A percentile compares a stretch with the other conserved stretches of the same genome.
These are phyloP conservation scores for Chrysina gloriosa DNA, from an alignment of 2,888 invertebrate genomes.

Conservation along the genomic window DNA sequence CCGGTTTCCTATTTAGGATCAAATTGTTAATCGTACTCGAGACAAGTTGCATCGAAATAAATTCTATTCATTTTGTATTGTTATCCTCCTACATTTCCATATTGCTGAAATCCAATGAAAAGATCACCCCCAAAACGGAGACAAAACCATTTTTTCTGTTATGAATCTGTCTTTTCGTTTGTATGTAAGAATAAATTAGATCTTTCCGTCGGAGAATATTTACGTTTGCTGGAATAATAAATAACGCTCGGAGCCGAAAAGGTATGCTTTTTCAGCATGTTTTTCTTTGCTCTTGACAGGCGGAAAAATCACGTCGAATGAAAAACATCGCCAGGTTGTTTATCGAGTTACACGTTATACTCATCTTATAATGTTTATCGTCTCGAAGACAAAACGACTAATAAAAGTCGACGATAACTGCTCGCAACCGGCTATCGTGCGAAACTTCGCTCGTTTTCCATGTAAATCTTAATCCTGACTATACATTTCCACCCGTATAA, in stretches of 20 bases:
- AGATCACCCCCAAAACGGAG: too few species aligned
- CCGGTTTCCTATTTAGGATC: too few species aligned
- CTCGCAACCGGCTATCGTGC: neutral
- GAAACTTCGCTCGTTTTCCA: neutral
- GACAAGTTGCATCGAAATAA: too few species aligned
- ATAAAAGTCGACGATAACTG: neutral
- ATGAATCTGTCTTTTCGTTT: too few species aligned
- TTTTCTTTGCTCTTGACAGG: neutral
- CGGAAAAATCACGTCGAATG: too few species aligned
- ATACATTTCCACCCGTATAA: too few species aligned
- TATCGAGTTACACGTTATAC: slow-evolving; percentile 4
- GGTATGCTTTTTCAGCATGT: neutral
- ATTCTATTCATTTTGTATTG: too few species aligned
- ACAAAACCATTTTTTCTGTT: too few species aligned
- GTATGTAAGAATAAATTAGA: neutral
- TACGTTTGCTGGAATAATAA: neutral
- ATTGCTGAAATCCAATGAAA: too few species aligned
- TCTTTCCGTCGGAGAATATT: neutral
- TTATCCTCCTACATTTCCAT: too few species aligned
- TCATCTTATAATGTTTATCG: too few species aligned
- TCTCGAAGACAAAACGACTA: neutral
- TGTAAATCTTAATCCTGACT: slow-evolving; percentile 2
- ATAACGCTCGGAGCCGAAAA: neutral
- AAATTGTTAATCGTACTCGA: too few species aligned
- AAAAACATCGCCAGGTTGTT: neutral